These are phyloP conservation scores for Salvelinus alpinus DNA, from an alignment of 2,113 vertebrate genomes.

Conservation along the genomic window DNA sequence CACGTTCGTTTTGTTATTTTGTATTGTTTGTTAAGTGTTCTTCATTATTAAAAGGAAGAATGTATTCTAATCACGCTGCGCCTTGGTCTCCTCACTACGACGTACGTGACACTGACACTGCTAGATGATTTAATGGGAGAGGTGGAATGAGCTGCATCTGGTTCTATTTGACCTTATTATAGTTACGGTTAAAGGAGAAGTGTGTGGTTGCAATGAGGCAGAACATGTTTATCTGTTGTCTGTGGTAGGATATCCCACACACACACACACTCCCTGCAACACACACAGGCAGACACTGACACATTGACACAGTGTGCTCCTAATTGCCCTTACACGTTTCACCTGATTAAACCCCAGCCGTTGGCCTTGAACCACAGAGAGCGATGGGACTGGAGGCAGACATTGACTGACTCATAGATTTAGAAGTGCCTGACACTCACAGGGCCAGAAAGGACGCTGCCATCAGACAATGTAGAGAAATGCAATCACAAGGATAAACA, in stretches of 20 bases:
- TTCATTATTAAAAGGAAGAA: too few relatives aligned
- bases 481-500: background rate
- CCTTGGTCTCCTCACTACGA: too few relatives aligned
- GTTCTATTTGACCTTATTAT: too few relatives aligned
- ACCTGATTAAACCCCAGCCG: slow-evolving; percentile 13
- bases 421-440: background rate
- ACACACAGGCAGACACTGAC: slow-evolving; percentile 13
- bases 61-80: too few relatives aligned
- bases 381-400: background rate
- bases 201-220: background rate
- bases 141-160: too few relatives aligned
- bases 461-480: background rate
- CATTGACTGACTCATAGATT: background rate
- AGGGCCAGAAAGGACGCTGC: background rate
- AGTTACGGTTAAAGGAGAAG: background rate
- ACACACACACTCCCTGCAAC: slow-evolving; percentile 13
- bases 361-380: background rate
- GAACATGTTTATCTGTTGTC: background rate
- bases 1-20: too few relatives aligned
- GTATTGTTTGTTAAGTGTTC: too few relatives aligned
- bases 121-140: too few relatives aligned
- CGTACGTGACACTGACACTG: too few relatives aligned
- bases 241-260: background rate
- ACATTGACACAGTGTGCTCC: slow-evolving; percentile 17
- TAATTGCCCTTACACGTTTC: slow-evolving; percentile 23